A percentile compares a stretch with the other conserved stretches of the same genome.
These are phyloP conservation scores for Shargacucullia verbasci DNA, from an alignment of 2,888 invertebrate species.

Conservation along the genomic window DNA sequence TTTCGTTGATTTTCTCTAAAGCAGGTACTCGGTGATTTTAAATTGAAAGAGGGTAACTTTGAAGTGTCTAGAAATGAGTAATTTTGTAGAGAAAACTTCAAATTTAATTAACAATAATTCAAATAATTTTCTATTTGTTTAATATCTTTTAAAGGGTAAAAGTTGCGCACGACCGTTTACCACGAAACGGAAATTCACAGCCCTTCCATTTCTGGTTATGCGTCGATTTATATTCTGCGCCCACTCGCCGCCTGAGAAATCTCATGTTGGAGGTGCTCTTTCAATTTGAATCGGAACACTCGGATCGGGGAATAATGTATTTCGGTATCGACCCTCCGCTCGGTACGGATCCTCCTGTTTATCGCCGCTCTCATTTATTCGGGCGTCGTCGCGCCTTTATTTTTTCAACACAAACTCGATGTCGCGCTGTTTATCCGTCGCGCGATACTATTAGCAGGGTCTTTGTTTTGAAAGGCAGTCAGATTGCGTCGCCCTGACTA, in stretches of 20 bases:
- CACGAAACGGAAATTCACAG: constrained; percentile 85
- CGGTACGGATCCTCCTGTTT: constrained; percentile 87
- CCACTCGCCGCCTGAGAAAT: constrained; percentile 89
- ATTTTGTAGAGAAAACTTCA: constrained; percentile 14
- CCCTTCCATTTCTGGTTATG: constrained; percentile 88
- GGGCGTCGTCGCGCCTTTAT: constrained; percentile 88
- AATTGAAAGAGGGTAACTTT: constrained; percentile 40
- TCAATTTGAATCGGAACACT: constrained; percentile 90
- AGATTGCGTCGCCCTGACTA: constrained; percentile 78
- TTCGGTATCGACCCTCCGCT: constrained; percentile 88
- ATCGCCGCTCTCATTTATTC: constrained; percentile 88
- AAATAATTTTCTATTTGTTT: constrained; percentile 59
- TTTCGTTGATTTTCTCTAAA: constrained; percentile 43
- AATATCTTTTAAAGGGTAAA: constrained; percentile 50
- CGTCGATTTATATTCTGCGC: constrained; percentile 89
- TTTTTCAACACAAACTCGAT: constrained; percentile 85
- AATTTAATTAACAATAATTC: constrained; percentile 40
- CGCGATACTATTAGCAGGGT: constrained; percentile 83
- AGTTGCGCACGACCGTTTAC: constrained; percentile 72
- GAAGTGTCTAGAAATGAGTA: constrained; percentile 12
- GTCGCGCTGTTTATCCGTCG: constrained; percentile 84
- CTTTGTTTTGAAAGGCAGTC: constrained; percentile 84
- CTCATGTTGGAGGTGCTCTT: constrained; percentile 89
- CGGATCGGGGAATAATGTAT: constrained; percentile 89
- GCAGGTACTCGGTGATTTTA: constrained; percentile 36